These are phyloP conservation scores for Philereme vetulata DNA, from an alignment of 2,888 invertebrate species.

Conservation along the genomic window DNA sequence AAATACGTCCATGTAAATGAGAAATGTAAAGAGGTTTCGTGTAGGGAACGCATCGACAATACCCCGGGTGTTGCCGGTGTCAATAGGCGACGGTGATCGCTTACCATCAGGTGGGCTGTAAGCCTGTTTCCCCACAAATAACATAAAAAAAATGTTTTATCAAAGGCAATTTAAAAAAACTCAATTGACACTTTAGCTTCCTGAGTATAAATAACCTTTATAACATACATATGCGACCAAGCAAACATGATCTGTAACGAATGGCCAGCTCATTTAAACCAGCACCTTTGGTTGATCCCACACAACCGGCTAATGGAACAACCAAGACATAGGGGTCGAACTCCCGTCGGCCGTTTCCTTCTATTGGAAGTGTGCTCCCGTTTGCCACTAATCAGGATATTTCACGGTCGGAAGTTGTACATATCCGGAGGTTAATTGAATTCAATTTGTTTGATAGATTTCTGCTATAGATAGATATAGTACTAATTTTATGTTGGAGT, in stretches of 20 bases:
- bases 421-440: constrained; percentile 42
- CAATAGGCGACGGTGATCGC: no score
- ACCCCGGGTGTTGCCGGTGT: no score
- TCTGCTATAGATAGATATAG: constrained; percentile 2
- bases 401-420: constrained; percentile 51
- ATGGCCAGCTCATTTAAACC: constrained; percentile 35
- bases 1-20: no score
- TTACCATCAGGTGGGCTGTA: no score
- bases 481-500: neutral
- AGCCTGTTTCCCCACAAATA: no score
- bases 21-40: no score
- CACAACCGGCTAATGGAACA: constrained; percentile 36
- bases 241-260: constrained; percentile 42
- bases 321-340: constrained; percentile 41
- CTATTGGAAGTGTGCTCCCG: constrained; percentile 41
- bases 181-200: neutral
- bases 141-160: no score
- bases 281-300: constrained; percentile 19
- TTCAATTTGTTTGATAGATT: constrained; percentile 46
- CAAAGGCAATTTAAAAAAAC: neutral
- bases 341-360: constrained; percentile 39
- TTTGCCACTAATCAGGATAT: constrained; percentile 56
- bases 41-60: no score
- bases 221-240: constrained; percentile 28
- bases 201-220: neutral